Percentiles rank a stretch among this genome's conserved stretches.
phyloP scores from a whole-genome alignment of 1,140 invertebrate genomes.

The Patella vulgata region DNA sequence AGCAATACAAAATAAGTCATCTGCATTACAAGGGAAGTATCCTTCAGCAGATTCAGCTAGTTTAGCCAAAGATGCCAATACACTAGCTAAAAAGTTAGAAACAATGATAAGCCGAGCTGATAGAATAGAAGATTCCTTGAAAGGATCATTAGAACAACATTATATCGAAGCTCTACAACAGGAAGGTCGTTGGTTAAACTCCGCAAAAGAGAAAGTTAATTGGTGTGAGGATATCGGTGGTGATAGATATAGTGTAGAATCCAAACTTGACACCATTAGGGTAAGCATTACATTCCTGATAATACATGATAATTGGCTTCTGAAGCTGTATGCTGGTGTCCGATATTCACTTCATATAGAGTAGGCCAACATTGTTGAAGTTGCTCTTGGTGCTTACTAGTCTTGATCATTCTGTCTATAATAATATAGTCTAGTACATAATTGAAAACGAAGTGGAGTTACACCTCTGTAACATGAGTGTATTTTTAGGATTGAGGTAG shows the following conservation, averaged over 20 bases:
- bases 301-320: no score
- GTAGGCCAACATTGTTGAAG: not conserved
- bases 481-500: no score
- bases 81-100: constrained; percentile 74
- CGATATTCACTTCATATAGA: no score
- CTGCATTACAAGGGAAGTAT: constrained; percentile 74
- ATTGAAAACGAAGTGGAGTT: no score
- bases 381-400: not conserved
- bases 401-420: no score
- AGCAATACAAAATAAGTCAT: constrained; percentile 76
- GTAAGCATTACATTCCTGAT: no score
- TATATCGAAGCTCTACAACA: constrained; percentile 86
- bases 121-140: constrained; percentile 78
- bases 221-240: constrained; percentile 90
- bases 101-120: constrained; percentile 70
- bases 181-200: constrained; percentile 80
- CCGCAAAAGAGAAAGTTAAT: constrained; percentile 86
- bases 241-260: constrained; percentile 92
- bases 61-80: constrained; percentile 58
- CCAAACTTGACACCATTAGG: constrained; percentile 79
- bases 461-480: no score
- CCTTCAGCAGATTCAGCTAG: constrained; percentile 57
- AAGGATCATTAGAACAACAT: constrained; percentile 86
- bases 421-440: no score
- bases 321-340: no score